Evolutionary conservation across 2,113 vertebrate species (phyloP), one percentile per base, ranked within the genome.

Genomic region (Notiomystis cincta): DNA sequence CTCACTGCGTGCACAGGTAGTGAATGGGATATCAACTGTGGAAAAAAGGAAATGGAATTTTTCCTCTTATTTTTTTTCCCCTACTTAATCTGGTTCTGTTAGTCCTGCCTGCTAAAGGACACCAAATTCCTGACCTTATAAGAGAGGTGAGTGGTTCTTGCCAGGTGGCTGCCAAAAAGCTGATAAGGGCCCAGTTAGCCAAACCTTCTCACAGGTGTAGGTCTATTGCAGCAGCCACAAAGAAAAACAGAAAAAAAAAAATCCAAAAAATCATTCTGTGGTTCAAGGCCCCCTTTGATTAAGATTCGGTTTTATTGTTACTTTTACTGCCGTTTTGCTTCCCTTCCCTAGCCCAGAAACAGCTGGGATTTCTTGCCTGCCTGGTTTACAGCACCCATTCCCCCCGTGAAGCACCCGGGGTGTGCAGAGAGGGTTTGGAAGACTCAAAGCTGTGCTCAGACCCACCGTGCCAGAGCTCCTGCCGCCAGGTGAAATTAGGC

Each of bases 391-490:
- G 42, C 65, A 11, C 18, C 44, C 13, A 0, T 51, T 44, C 21
- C 47, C 65, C 28, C 8, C 3, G 2, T 1, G 9, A 23, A 18
- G 22, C 25, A 7, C 6, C 9, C 17, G 0, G 15, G 11, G 31
- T 0, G 7, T 8, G 42, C 28, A 17, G 33, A 6, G 10, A 28
- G 16, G 30, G 15, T n/a, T 12, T 10, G 70, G 24, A 8, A 48
- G n/a, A 6, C 17, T 25, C 6, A 2, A 10, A n/a, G 33, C 37
- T 66, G 30, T 19, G 71, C 82, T 82, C 28, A 56, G 31, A 57
- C 44, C n/a, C 9, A 4, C 20, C 38, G 6, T 3, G 17, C 40
- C 21, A 6, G 10, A 73, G 53, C 71, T 35, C 37, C 89, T 75
- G 89, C 45, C 11, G 4, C 24, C 73, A 61, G 78, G 51, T 58